Evolutionary conservation across 2,113 vertebrate species (phyloP).

Genomic region (Myiagra hebetior): DNA sequence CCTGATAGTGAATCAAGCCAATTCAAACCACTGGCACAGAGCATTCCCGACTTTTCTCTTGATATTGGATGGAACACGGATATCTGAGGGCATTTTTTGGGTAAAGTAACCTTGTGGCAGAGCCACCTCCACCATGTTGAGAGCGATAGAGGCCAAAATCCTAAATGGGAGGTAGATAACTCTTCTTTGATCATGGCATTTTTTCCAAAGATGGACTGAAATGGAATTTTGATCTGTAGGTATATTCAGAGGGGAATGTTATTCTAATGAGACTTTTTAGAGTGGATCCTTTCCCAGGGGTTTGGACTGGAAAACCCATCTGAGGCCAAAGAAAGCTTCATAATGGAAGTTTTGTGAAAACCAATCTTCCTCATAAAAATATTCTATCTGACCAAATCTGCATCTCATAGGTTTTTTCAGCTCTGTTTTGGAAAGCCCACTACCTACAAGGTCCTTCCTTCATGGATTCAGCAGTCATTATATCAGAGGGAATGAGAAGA

Average conservation of each 20-base stretch:
- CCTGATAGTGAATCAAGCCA: accelerated
- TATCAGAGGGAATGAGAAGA: neutral
- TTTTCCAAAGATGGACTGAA: neutral
- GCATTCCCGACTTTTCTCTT: neutral
- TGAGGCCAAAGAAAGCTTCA: neutral
- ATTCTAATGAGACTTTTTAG: neutral
- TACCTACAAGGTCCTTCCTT: neutral
- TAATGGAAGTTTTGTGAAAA: neutral
- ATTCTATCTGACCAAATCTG: neutral
- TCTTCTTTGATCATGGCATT: neutral
- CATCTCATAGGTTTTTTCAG: neutral
- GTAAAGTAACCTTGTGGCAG: neutral
- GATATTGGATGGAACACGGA: accelerated
- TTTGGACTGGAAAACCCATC: neutral
- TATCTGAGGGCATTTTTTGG: neutral
- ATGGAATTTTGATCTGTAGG: neutral
- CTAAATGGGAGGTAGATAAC: neutral
- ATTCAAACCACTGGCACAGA: neutral
- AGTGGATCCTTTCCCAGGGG: neutral
- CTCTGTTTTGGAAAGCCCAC: neutral
- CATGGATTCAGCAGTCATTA: neutral
- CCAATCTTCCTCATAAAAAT: neutral
- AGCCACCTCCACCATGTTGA: neutral
- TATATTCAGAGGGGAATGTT: neutral
- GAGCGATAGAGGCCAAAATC: neutral